Evolutionary conservation across 1,140 invertebrate genomes (phyloP), one percentile per base, ranked within the genome.

Genomic region (Cydia splendana): DNA sequence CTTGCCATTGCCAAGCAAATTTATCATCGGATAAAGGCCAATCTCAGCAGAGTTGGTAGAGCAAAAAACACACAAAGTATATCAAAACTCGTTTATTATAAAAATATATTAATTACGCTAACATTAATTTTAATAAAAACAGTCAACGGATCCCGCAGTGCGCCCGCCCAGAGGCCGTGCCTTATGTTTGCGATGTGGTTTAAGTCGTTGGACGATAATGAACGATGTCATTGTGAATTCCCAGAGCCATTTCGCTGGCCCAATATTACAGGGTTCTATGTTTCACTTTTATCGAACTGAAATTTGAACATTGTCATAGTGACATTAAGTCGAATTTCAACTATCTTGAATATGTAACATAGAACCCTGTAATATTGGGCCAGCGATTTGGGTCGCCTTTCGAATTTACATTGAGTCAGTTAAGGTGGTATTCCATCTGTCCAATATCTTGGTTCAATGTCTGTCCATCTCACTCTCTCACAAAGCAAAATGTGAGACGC

Each of bases 31-130:
- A 45, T 45, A 10, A 13, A 10, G 42, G 13, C 3, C n/a, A n/a
- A n/a, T 53, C 51, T 53, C 51, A 5, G 0, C 18, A 62, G 20
- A 9, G 9, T 57, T 13, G n/a, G 1, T 10, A 62, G 57, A 20
- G 9, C 20, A 62, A 12, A 24, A 12, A 62, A 62, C 53, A 24
- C 18, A 62, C 12, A 48, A 13, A 48, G 4, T 71, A 77, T 77
- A 73, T 71, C 65, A 77, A 77, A 76, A 45, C 6, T 57, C 69
- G n/a, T 77, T 77, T 77, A 77, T 65, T 77, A 77, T 65, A 77
- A 77, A 77, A 77, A 77, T 77, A 77, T 73, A 77, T 73, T 30
- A 57, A 15, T 73, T 73, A 76, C 57, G n/a, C 28, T 42, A 42
- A 53, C 75, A 69, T 69, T 69, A 38, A 4, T 42, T 30, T 71